phyloP scores from a whole-genome alignment of 2,888 invertebrate genomes.

The Heliconius cydno region DNA sequence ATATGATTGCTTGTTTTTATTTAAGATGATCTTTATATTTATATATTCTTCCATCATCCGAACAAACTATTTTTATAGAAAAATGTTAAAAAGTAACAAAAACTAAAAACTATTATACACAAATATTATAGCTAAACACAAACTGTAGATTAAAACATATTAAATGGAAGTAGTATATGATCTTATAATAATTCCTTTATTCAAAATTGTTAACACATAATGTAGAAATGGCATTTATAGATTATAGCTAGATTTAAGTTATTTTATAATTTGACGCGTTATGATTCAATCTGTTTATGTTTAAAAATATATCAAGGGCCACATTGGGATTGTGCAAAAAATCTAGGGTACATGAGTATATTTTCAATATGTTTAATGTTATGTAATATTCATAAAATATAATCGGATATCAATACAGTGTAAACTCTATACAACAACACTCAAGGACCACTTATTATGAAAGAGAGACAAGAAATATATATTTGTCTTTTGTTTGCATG shows the following conservation, averaged over 20 bases:
- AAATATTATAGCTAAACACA: conserved; percentile 11
- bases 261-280: not conserved
- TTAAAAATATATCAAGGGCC: not conserved
- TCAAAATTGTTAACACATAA: conserved; percentile 6
- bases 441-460: not conserved
- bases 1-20: not conserved
- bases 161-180: not conserved
- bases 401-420: not conserved
- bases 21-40: not conserved
- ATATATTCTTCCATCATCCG: conserved; percentile 20
- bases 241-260: not conserved
- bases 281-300: not conserved
- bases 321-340: conserved; percentile 3
- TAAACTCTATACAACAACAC: not conserved
- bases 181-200: not conserved
- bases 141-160: conserved; percentile 11
- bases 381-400: not conserved
- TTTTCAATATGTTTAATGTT: not conserved
- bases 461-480: too few species aligned
- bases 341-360: conserved; percentile 15
- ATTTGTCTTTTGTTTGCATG: too few species aligned
- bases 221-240: not conserved
- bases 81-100: conserved; percentile 8
- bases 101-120: not conserved
- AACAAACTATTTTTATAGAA: conserved; percentile 37